phyloP scores from a whole-genome alignment of 1,140 invertebrate species.

The Hylaeus volcanicus region DNA sequence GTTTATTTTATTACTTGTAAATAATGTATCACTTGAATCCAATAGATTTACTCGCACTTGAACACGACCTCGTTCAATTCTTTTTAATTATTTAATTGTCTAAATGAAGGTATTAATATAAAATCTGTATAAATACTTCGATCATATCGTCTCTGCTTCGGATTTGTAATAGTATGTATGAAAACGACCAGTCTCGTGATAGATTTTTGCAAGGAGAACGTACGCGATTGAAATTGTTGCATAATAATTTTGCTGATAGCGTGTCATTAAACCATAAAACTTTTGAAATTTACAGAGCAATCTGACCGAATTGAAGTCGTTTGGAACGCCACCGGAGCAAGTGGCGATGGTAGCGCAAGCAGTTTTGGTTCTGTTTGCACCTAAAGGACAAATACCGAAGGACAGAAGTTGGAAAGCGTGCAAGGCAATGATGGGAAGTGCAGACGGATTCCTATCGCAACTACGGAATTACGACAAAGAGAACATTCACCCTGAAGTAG shows the following conservation, averaged over 20 bases:
- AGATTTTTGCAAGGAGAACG: no score
- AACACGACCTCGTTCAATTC: no score
- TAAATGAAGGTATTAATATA: no score
- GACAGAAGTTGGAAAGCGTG: slow-evolving; percentile 96
- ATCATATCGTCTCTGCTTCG: no score
- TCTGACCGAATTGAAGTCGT: slow-evolving; percentile 96
- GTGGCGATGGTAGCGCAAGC: slow-evolving; percentile 93
- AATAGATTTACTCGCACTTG: no score
- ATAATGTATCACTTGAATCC: no score
- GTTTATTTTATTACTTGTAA: no score
- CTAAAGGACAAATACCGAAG: slow-evolving; percentile 93
- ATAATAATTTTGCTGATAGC: not conserved
- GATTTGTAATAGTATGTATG: no score
- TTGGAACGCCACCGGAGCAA: slow-evolving; percentile 90
- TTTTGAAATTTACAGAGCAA: slow-evolving; percentile 82
- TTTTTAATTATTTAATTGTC: no score
- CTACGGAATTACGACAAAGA: slow-evolving; percentile 96
- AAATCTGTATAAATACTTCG: no score
- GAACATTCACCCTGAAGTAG: slow-evolving; percentile 93
- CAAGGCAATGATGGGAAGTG: slow-evolving; percentile 91
- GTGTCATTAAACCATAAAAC: not conserved
- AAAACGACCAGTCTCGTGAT: no score
- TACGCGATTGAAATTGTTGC: not conserved
- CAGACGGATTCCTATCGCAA: slow-evolving; percentile 92
- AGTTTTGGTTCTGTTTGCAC: slow-evolving; percentile 92